Conservation (phyloP, 2,797 vertebrate genomes). For the Gephyroberyx darwinii region DNA sequence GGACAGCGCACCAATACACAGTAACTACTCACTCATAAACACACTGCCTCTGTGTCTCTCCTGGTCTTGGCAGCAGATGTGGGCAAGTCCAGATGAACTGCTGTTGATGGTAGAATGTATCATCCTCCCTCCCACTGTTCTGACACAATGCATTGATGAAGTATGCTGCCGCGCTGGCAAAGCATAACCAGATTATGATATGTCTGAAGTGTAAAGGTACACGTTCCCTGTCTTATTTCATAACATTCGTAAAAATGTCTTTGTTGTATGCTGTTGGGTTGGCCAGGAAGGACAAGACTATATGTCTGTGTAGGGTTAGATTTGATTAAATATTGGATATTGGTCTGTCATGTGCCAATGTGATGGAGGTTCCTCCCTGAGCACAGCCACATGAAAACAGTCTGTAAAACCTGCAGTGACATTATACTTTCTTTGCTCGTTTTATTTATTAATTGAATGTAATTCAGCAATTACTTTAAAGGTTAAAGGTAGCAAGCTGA, state of each 20-base stretch:
- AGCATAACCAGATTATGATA: slow-evolving; percentile 29
- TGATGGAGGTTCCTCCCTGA: not conserved
- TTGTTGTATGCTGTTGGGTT: not conserved
- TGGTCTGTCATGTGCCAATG: not conserved
- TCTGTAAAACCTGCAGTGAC: not conserved
- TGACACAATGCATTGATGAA: slow-evolving; percentile 66
- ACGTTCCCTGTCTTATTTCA: slow-evolving; percentile 14
- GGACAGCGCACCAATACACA: slow-evolving; percentile 19
- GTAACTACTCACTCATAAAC: slow-evolving; percentile 14
- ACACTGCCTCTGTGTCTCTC: slow-evolving; percentile 27
- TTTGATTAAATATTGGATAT: not conserved
- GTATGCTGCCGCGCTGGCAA: slow-evolving; percentile 29
- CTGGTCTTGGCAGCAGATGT: slow-evolving; percentile 62
- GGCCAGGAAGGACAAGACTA: not conserved
- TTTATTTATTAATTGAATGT: too few relatives aligned
- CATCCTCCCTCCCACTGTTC: slow-evolving; percentile 64
- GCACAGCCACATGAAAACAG: not conserved
- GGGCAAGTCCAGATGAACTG: slow-evolving; percentile 63
- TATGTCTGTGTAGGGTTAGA: not conserved
- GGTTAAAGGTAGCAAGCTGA: too few relatives aligned
- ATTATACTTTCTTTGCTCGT: too few relatives aligned
- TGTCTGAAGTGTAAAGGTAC: slow-evolving; percentile 13
- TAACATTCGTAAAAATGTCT: slow-evolving; percentile 15
- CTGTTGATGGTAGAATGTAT: slow-evolving; percentile 71
- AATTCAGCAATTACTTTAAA: too few relatives aligned